Conservation (phyloP, 92 coral and sea anemone species). For the Palythoa caribaeorum region DNA sequence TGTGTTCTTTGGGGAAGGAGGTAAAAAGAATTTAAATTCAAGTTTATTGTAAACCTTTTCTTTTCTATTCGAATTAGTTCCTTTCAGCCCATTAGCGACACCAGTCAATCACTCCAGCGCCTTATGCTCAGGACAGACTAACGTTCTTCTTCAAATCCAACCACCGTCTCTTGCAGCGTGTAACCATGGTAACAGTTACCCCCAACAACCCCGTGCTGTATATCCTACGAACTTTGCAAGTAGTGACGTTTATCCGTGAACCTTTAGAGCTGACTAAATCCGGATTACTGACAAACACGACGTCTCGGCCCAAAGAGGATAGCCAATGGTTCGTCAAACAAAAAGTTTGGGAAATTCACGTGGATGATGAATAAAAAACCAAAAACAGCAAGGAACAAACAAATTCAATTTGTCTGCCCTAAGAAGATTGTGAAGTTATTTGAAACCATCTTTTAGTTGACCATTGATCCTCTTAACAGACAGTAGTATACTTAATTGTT, state of each 20-base stretch:
- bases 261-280: background rate
- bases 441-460: too few species aligned
- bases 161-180: constrained; percentile 12
- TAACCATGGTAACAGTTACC: constrained; percentile 8
- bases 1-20: too few species aligned
- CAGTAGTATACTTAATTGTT: too few species aligned
- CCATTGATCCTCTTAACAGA: too few species aligned
- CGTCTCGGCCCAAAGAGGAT: too few species aligned
- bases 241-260: background rate
- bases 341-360: too few species aligned
- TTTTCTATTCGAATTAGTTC: background rate
- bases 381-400: too few species aligned
- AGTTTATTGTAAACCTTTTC: background rate
- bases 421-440: too few species aligned
- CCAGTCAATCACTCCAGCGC: constrained; percentile 10
- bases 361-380: too few species aligned
- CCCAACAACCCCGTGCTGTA: constrained; percentile 15
- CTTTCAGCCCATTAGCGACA: background rate
- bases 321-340: too few species aligned
- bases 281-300: background rate
- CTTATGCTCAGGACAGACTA: constrained; percentile 32
- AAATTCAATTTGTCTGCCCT: too few species aligned
- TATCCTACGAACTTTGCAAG: constrained; percentile 21
- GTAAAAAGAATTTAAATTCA: too few species aligned
- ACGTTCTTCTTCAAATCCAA: constrained; percentile 6